A percentile compares a stretch with the other conserved stretches of the same genome.
Conservation (phyloP, 2,888 invertebrate genomes). For the Acleris literana region DNA sequence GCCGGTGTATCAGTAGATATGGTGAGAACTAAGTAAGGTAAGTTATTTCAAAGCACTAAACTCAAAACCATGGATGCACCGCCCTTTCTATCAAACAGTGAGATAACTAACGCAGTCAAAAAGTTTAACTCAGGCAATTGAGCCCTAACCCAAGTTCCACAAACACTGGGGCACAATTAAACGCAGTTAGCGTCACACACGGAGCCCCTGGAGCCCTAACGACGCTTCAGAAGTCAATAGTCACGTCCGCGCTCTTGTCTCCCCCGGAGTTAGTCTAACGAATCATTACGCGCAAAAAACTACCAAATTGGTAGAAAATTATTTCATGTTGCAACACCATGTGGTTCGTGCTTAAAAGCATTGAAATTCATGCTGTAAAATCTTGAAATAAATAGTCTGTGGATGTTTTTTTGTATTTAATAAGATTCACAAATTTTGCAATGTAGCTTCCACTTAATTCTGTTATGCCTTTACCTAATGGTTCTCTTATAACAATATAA, state of each 20-base stretch:
- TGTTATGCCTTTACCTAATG: too few species aligned
- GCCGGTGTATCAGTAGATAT: too few species aligned
- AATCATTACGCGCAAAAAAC: slow-evolving; percentile 9
- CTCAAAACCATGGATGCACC: too few species aligned
- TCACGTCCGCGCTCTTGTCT: slow-evolving; percentile 8
- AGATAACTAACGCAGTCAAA: too few species aligned
- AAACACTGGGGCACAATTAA: slow-evolving; percentile 4
- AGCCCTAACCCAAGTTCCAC: background rate
- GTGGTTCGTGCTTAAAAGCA: background rate
- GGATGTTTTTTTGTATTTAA: background rate
- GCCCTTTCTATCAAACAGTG: too few species aligned
- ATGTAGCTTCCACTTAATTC: too few species aligned
- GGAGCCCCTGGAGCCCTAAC: slow-evolving; percentile 1
- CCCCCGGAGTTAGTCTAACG: slow-evolving; percentile 8
- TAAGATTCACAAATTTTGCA: too few species aligned
- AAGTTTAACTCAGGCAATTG: background rate
- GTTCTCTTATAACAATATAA: too few species aligned
- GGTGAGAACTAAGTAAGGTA: too few species aligned
- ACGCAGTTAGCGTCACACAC: background rate
- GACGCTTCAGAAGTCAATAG: slow-evolving; percentile 10
- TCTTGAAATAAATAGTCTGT: background rate
- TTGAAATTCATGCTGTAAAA: background rate
- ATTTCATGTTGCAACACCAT: slow-evolving; percentile 1
- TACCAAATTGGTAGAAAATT: slow-evolving; percentile 12
- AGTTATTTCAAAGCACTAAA: too few species aligned